Evolutionary conservation across 2,113 vertebrate genomes (phyloP), one percentile per base, ranked within the genome.

Genomic region (Carlito syrichta): DNA sequence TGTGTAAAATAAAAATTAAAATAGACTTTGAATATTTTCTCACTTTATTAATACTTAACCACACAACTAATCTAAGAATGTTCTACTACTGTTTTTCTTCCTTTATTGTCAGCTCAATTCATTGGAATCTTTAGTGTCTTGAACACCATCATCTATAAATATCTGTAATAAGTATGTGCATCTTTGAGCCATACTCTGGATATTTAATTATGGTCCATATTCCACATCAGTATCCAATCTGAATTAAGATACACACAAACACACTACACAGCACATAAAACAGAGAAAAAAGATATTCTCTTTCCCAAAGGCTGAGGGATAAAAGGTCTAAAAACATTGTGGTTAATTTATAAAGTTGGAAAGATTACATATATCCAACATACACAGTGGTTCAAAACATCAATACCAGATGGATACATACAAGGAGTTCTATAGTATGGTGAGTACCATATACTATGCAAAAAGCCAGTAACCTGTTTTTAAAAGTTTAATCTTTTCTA

Each of bases 371-470:
- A 0, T 40, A 71, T 32, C 17, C 32, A 86, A 50, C 30, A 95
- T 48, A 45, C 13, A 91, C 6, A 78, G 52, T 86, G 35, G n/a
- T 77, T 91, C 50, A 19, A 85, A 96, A 63, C 77, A 94, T 54
- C n/a, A 56, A 58, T 38, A 56, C 35, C 71, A 85, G 2, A 63
- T 73, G 45, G 43, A 94, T 56, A 79, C 45, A 74, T 63, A 92
- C 52, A 86, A 78, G 20, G 27, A 60, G 30, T 52, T 79, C 35
- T 91, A 60, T 85, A 60, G n/a, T 30, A 95, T n/a, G 14, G 30
- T 40, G 27, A 63, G 35, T 68, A 87, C 74, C 48, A 50, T 25
- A 11, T 2, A 84, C 63, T 32, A 98, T 95, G 99, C 99, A 99
- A 99, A 97, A 12, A 92, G 50, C 23, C 16, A 76, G 40, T 50